phyloP scores from a whole-genome alignment of 2,797 vertebrate species.

The Halcyon badia region DNA sequence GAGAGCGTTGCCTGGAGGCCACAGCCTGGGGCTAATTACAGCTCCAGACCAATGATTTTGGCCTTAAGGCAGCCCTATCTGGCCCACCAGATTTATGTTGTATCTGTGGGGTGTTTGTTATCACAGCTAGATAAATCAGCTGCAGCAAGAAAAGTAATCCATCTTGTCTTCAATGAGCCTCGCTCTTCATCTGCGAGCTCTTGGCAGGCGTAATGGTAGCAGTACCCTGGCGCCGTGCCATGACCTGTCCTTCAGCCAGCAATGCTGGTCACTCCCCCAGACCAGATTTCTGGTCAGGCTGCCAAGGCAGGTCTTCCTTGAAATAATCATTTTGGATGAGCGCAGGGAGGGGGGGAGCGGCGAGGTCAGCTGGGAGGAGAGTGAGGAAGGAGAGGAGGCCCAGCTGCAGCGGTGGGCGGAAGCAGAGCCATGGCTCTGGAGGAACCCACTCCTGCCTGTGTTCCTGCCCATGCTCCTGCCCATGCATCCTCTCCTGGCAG shows the following conservation, averaged over 20 bases:
- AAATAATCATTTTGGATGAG: conserved; percentile 58
- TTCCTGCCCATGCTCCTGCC: not conserved
- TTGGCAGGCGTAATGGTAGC: conserved; percentile 62
- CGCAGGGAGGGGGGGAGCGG: not conserved
- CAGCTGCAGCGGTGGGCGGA: not conserved
- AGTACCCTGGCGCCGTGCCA: conserved; percentile 68
- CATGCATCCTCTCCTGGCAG: not conserved
- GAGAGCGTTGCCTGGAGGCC: conserved; percentile 52
- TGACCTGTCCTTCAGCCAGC: conserved; percentile 79
- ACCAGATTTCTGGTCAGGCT: conserved; percentile 55
- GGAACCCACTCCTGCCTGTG: not conserved
- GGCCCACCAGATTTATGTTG: conserved; percentile 75
- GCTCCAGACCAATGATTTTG: not conserved
- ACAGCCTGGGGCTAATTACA: conserved; percentile 83
- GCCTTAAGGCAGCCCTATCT: conserved; percentile 57
- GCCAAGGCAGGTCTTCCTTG: conserved; percentile 70
- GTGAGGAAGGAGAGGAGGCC: not conserved
- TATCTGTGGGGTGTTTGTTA: conserved; percentile 74
- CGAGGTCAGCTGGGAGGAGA: not conserved
- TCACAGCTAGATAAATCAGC: conserved; percentile 80
- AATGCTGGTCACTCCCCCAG: conserved; percentile 69
- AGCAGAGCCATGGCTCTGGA: not conserved
- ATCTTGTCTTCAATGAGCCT: conserved; percentile 52
- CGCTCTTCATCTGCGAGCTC: conserved; percentile 63
- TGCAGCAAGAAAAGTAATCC: conserved; percentile 68